Evolutionary conservation across 2,797 vertebrate genomes (phyloP).

Genomic region (Coendou prehensilis): DNA sequence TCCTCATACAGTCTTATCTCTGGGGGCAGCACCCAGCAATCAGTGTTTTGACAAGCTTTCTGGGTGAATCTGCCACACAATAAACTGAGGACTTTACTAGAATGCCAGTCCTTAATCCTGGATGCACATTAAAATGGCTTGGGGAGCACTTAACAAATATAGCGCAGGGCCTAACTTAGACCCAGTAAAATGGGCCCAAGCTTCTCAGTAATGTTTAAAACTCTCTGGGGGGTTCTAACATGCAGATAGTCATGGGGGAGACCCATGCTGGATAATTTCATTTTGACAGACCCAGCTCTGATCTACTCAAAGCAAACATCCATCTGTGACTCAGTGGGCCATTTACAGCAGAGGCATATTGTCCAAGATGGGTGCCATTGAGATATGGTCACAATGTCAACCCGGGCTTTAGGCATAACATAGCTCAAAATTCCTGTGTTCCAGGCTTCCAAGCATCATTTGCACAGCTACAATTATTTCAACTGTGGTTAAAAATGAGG

Average conservation of each 20-base stretch:
- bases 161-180: not conserved
- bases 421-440: not conserved
- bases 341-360: not conserved
- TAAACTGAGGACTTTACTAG: not conserved
- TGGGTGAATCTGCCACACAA: not conserved
- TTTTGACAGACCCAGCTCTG: not conserved
- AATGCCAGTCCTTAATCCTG: not conserved
- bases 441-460: slow-evolving; percentile 7
- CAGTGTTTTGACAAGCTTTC: not conserved
- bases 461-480: slow-evolving; percentile 77
- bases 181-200: not conserved
- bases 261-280: not conserved
- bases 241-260: not conserved
- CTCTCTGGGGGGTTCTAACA: not conserved
- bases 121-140: not conserved
- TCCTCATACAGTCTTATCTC: not conserved
- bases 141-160: not conserved
- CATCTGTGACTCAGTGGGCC: not conserved
- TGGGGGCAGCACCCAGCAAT: not conserved
- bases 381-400: slow-evolving; percentile 16
- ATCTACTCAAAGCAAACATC: not conserved
- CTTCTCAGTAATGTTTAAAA: not conserved
- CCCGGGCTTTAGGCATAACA: not conserved
- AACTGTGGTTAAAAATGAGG: slow-evolving; percentile 72
- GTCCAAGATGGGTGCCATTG: not conserved